Conservation (phyloP, 2,797 vertebrate species). For the Melopsittacus undulatus region DNA sequence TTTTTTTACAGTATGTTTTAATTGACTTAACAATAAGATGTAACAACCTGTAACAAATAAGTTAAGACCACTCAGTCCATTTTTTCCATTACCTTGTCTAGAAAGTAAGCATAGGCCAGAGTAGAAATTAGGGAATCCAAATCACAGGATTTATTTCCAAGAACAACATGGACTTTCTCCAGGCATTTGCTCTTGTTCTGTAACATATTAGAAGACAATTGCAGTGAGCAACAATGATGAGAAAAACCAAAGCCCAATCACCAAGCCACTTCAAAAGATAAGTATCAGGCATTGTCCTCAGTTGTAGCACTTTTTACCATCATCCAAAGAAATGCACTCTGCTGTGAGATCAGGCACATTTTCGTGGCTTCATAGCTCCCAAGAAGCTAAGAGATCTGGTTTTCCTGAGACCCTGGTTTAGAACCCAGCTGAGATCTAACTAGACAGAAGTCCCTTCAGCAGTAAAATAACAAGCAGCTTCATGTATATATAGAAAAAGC, state of each 20-base stretch:
- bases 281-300: neutral
- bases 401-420: rapidly evolving
- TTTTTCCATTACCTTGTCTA: constrained; percentile 84
- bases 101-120: constrained; percentile 87
- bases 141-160: constrained; percentile 87
- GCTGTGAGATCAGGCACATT: neutral
- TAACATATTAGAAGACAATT: constrained; percentile 63
- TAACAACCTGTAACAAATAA: neutral
- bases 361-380: neutral
- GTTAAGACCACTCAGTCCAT: neutral
- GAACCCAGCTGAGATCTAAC: neutral
- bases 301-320: neutral
- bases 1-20: neutral
- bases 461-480: neutral
- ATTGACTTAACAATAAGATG: neutral
- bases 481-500: rapidly evolving
- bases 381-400: neutral
- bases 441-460: neutral
- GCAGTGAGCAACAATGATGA: neutral
- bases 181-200: constrained; percentile 80
- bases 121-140: constrained; percentile 89
- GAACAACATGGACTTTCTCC: constrained; percentile 84
- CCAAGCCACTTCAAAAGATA: neutral
- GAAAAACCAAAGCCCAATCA: neutral
- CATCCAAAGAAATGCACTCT: neutral